A percentile compares a stretch with the other conserved stretches of the same genome.
Evolutionary conservation across 2,113 vertebrate genomes (phyloP).

Genomic region (Carassius gibelio): DNA sequence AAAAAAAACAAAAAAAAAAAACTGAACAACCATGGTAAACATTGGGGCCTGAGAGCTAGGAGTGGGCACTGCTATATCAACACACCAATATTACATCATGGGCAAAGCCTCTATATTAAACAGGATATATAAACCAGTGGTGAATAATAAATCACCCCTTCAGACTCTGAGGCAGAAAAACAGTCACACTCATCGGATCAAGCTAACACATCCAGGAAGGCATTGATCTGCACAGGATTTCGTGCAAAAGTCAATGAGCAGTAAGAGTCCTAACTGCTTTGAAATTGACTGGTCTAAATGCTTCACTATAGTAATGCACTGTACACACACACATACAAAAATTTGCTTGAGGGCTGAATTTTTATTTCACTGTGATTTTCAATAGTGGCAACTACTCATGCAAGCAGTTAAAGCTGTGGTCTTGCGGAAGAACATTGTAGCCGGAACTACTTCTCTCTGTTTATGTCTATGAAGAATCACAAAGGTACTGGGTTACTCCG

Average conservation of each 20-base stretch:
- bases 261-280: background rate
- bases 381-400: background rate
- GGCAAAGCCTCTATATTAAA: background rate
- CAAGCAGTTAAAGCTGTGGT: background rate
- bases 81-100: conserved; percentile 21
- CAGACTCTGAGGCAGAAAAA: background rate
- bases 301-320: background rate
- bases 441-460: too few relatives aligned
- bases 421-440: too few relatives aligned
- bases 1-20: background rate
- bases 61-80: background rate
- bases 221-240: conserved; percentile 21
- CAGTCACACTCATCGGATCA: background rate
- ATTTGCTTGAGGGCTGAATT: background rate
- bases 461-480: too few relatives aligned
- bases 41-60: background rate
- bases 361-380: background rate
- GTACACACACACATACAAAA: background rate
- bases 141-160: background rate
- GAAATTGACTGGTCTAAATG: conserved; percentile 31
- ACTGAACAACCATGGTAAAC: conserved; percentile 37
- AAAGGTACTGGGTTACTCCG: too few relatives aligned
- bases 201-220: background rate
- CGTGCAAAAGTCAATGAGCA: conserved; percentile 26
- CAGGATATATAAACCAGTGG: background rate